Base-by-base conservation (phyloP, 1,140 invertebrate species). In the Steinernema khuongi region DNA sequence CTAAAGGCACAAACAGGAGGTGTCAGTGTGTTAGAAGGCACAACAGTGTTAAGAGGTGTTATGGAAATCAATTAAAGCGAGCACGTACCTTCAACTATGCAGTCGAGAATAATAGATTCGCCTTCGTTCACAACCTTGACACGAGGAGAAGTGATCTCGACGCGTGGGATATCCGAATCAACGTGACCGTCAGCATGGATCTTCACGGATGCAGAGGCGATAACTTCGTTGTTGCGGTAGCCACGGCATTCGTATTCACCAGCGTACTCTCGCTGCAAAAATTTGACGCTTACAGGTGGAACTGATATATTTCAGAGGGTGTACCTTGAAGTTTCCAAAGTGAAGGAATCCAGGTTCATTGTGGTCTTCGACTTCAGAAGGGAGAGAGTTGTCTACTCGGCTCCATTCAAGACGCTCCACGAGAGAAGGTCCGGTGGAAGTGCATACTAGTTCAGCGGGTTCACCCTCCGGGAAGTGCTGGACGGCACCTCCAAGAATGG, bases 241-340 rank as follows among this genome's bases (percentile, higher is more conserved):
- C 84, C 83, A 31, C 77, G 76, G 73, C 83, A 84, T 70, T 85
- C 82, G 70, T 84, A 84, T 26, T 83, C 83, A 0, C 83, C 83
- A 11, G 80, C 82, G 69, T 85, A 82, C 1, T 31, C 26, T 1
- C 73, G 73, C 79, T 75, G 66, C 43, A 79, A 50, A 18, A 29
- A 66, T 14, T 41, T 60, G 30, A n/a, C 28, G 29, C 75, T 81
- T 60, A 71, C 68, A 41, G 29, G 7, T 19, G 26, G 26, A 30
- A 17, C 0, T 19, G n/a, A 1, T n/a, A 43, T n/a, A 79, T 50
- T 4, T 79, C 11, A 78, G 26, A 17, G 2, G 14, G 28, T 30
- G 31, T 28, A 80, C 81, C 71, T 83, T 82, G 78, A 84, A 84
- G 14, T 80, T 72, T 26, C 75, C 72, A 73, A 84, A 84, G n/a